These are phyloP conservation scores for Malacoraja senta DNA, from an alignment of 2,797 vertebrate species.

Conservation along the genomic window DNA sequence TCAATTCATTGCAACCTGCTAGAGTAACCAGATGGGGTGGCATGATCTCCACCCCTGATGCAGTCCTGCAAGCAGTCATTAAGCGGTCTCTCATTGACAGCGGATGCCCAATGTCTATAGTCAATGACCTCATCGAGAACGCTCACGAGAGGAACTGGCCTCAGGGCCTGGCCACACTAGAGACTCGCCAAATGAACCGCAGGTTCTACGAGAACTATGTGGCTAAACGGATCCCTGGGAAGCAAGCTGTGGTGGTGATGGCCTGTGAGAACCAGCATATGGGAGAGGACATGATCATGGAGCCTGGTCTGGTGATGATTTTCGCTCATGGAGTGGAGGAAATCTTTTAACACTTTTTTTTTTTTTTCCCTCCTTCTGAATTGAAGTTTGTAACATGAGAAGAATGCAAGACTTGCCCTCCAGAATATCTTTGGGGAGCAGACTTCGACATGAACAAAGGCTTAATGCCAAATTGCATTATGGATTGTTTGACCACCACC, in stretches of 20 bases:
- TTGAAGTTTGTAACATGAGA: constrained; percentile 25
- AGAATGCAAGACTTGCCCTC: constrained; percentile 29
- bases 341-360: constrained; percentile 53
- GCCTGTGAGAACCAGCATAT: constrained; percentile 98
- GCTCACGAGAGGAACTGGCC: constrained; percentile 97
- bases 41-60: constrained; percentile 96
- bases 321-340: constrained; percentile 95
- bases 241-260: constrained; percentile 97
- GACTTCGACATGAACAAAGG: background rate
- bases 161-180: constrained; percentile 89
- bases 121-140: constrained; percentile 93
- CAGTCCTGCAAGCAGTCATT: constrained; percentile 92
- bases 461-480: background rate
- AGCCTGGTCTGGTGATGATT: constrained; percentile 95
- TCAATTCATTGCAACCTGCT: constrained; percentile 91
- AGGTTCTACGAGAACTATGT: constrained; percentile 98
- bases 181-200: constrained; percentile 95
- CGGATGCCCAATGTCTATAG: constrained; percentile 90
- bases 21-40: constrained; percentile 95
- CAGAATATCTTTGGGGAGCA: constrained; percentile 12
- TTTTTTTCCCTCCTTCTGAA: constrained; percentile 18
- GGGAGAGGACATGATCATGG: constrained; percentile 97
- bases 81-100: constrained; percentile 94
- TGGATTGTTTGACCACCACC: background rate
- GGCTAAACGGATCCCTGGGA: constrained; percentile 93